These are phyloP conservation scores for Leptestheria dahalacensis DNA, from an alignment of 1,140 invertebrate genomes.

Conservation along the genomic window DNA sequence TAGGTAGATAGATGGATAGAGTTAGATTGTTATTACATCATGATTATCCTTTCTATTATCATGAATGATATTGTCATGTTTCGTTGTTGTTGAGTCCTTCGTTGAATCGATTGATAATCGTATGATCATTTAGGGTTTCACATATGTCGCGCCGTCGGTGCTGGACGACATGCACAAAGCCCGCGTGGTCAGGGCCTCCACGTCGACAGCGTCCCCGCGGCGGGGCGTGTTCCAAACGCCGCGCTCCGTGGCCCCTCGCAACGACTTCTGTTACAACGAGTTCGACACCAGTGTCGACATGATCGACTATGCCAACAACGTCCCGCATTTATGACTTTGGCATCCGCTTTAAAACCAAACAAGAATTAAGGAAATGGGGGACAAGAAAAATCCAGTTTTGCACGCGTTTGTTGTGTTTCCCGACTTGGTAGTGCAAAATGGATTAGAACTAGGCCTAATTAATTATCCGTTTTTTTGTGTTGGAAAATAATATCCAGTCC, in stretches of 20 bases:
- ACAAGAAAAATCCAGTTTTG: background rate
- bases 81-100: too few species aligned
- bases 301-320: background rate
- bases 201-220: constrained; percentile 45
- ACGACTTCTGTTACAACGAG: background rate
- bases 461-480: too few species aligned
- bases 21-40: too few species aligned
- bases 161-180: constrained; percentile 76
- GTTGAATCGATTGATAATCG: too few species aligned
- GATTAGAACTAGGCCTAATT: too few species aligned
- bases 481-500: too few species aligned
- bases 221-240: constrained; percentile 25
- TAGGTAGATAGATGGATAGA: too few species aligned
- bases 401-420: too few species aligned
- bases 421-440: too few species aligned
- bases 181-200: constrained; percentile 48
- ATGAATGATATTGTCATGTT: too few species aligned
- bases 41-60: too few species aligned
- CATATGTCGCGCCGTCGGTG: constrained; percentile 92
- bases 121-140: constrained; percentile 97
- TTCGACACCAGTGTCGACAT: background rate
- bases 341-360: too few species aligned
- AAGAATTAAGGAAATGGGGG: background rate
- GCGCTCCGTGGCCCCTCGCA: background rate
- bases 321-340: background rate